Evolutionary conservation across 2,113 vertebrate species (phyloP), one percentile per base, ranked within the genome.

Genomic region (Ptilorrhoa leucosticta): DNA sequence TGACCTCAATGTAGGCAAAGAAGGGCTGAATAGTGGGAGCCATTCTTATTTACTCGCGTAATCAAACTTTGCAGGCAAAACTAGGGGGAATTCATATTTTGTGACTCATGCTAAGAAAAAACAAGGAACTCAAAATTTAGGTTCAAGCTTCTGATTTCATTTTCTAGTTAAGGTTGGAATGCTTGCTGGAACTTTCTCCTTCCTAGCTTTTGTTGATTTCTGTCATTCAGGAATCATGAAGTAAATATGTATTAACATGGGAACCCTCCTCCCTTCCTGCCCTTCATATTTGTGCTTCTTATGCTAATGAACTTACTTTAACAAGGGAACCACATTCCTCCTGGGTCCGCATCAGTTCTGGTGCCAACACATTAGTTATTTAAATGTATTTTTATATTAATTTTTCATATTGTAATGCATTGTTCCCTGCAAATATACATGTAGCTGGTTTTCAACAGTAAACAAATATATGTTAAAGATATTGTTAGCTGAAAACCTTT

Each of bases 241-340:
- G 87, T 91, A 95, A 96, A 95, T 96, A 96, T 96, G 96, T 97
- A 96, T 96, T 95, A 96, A 91, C 89, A 94, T 95, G 95, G 94
- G 93, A 96, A 75, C 71, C 8, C 66, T 95, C 84, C 71, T 96
- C 89, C 66, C 79, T 90, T 91, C 83, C 82, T 96, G 87, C 91
- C 76, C 88, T 93, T 96, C 92, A 51, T 88, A 73, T 95, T 96
- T 94, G 69, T 96, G 94, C 91, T 93, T 96, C 93, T 90, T 94
- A 95, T 95, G 91, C 71, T 96, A 96, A 96, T 92, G 60, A 94
- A 90, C 87, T 75, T 80, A 88, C 77, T 96, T 91, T 96, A 95
- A 94, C 86, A 96, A 93, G 93, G 93, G 86, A 94, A 89, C 69
- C 69, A 90, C 53, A 95, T 96, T 94, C 60, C 96, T 96, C 96